Evolutionary conservation across 2,888 invertebrate species (phyloP).

Genomic region (Steinernema carpocapsae): DNA sequence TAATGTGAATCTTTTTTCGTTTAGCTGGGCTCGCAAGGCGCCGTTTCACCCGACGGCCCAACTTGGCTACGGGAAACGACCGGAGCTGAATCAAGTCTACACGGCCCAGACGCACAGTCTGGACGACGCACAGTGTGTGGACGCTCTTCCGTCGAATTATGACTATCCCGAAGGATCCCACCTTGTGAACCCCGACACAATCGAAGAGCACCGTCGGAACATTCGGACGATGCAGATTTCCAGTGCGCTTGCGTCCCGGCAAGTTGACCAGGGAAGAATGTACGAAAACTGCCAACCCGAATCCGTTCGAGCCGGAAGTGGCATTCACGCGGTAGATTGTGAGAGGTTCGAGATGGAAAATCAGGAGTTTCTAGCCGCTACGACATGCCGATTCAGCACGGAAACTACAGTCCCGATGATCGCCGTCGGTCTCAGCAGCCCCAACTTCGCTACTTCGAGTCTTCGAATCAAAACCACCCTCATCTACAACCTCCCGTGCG

Average conservation of each 20-base stretch:
- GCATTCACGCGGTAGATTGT: no score
- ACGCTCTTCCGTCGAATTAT: conserved; percentile 10
- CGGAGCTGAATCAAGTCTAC: neutral
- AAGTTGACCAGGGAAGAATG: neutral
- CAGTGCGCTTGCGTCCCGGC: no score
- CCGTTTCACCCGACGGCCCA: neutral
- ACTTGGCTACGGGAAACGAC: neutral
- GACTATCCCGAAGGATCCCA: conserved; percentile 19
- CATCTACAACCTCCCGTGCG: no score
- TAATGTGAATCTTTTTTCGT: neutral
- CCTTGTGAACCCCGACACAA: neutral
- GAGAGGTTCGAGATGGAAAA: no score
- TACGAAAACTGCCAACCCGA: neutral
- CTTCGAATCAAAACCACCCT: no score
- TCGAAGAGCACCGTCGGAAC: neutral
- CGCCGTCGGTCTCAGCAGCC: no score
- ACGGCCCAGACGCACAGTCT: neutral
- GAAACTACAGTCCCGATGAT: no score
- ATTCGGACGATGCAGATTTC: no score
- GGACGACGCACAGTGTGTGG: neutral
- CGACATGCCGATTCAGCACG: neutral
- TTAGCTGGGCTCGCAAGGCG: conserved; percentile 23
- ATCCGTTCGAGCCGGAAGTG: no score
- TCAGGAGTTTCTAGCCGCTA: no score
- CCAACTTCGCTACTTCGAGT: no score